These are phyloP conservation scores for Pholis gunnellus DNA, from an alignment of 2,113 vertebrate genomes.

Conservation along the genomic window DNA sequence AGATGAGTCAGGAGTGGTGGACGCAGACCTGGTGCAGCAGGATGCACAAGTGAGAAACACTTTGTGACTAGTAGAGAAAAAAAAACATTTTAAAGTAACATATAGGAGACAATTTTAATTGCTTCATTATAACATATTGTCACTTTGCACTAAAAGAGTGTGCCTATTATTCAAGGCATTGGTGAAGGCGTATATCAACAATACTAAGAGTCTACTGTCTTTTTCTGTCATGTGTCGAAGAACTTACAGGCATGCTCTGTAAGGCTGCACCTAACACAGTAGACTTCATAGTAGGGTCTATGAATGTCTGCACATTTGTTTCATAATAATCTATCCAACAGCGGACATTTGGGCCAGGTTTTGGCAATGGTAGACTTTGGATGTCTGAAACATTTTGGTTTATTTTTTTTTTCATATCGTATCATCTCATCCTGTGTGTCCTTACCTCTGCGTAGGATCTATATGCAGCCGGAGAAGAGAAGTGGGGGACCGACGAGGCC, in stretches of 20 bases:
- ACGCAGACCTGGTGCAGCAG: conserved; percentile 91
- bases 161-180: neutral
- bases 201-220: neutral
- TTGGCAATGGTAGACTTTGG: neutral
- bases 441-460: conserved; percentile 84
- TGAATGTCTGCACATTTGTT: neutral
- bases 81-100: neutral
- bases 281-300: neutral
- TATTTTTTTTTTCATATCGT: neutral
- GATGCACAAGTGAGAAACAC: conserved; percentile 88
- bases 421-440: neutral
- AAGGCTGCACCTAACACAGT: neutral
- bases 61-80: neutral
- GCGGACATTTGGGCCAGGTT: neutral
- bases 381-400: neutral
- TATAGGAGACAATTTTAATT: neutral
- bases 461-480: conserved; percentile 91
- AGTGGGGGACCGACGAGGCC: conserved; percentile 97
- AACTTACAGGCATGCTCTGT: neutral
- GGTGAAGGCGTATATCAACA: neutral
- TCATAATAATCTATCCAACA: neutral
- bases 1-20: conserved; percentile 92
- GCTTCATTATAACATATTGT: neutral
- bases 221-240: neutral
- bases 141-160: neutral